Evolutionary conservation across 2,888 invertebrate genomes (phyloP), one percentile per base, ranked within the genome.

Genomic region (Ashinkailepas kermadecensis): DNA sequence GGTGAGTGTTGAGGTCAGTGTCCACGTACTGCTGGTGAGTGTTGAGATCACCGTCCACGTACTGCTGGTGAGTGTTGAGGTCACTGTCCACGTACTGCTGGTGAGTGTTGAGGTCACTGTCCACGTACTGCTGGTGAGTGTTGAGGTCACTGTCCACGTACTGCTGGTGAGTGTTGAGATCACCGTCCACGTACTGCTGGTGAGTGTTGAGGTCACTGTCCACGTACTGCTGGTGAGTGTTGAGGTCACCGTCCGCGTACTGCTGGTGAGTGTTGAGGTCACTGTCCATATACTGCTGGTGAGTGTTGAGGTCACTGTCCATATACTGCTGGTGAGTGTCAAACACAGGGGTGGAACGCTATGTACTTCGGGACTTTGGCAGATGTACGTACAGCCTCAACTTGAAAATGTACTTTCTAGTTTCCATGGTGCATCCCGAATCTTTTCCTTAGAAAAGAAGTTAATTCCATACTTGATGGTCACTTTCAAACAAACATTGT

Each of bases 31-130:
- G 85, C 88, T 95, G 91, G 95, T 95, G 88, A 91, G 92, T 90
- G 18, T 18, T 70, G 10, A 11, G 18, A 39, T 39, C 39, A 4
- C 39, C 39, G 39, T 39, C 39, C n/a, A n/a, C n/a, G n/a, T n/a
- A n/a, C n/a, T n/a, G n/a, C n/a, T n/a, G n/a, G n/a, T n/a, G n/a
- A 94, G 95, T 80, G 93, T 95, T 18, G 94, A 95, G 86, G 95
- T 95, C 86, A 94, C 94, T 10, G 92, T 95, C 62, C 95, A 96
- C 87, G 91, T 96, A 82, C 92, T 93, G 85, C 88, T 95, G 91
- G 95, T 95, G 88, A 91, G 92, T 90, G 18, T 18, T 70, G 10
- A 11, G 18, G 4, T 39, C 39, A 4, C 39, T 4, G 39, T 39
- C 39, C n/a, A n/a, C n/a, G n/a, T n/a, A n/a, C n/a, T n/a, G n/a